phyloP scores from a whole-genome alignment of 2,888 invertebrate genomes.

The Euphydryas editha region DNA sequence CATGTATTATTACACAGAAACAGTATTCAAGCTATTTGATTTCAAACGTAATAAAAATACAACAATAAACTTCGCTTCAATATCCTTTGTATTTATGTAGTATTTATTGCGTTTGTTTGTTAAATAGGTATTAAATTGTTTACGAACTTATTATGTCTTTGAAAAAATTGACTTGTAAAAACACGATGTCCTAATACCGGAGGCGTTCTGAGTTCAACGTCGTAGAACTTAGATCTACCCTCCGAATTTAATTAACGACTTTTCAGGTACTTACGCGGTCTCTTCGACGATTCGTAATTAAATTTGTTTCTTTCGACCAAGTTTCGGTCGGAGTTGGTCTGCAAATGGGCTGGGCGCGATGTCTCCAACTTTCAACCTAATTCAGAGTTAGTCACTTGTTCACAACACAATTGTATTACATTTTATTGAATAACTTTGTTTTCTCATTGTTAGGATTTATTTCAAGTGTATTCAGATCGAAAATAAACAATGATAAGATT shows the following conservation, averaged over 20 bases:
- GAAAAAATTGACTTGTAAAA: conserved; percentile 21
- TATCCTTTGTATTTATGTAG: no score
- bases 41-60: no score
- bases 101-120: not conserved
- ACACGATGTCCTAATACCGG: conserved; percentile 32
- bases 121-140: no score
- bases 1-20: no score
- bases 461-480: not conserved
- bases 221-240: conserved; percentile 48
- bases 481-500: not conserved
- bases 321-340: conserved; percentile 29
- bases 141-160: conserved; percentile 1
- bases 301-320: conserved; percentile 47
- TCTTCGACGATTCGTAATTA: conserved; percentile 46
- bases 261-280: conserved; percentile 43
- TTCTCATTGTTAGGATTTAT: not conserved
- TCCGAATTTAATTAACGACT: conserved; percentile 46
- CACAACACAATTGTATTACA: conserved; percentile 1
- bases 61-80: not conserved
- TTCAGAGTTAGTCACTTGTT: conserved; percentile 31
- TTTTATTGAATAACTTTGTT: conserved; percentile 13
- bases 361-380: conserved; percentile 25
- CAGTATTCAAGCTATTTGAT: no score
- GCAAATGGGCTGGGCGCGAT: conserved; percentile 31
- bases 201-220: conserved; percentile 37